phyloP scores from a whole-genome alignment of 2,797 vertebrate genomes.

The Neosilurus hyrtlii region DNA sequence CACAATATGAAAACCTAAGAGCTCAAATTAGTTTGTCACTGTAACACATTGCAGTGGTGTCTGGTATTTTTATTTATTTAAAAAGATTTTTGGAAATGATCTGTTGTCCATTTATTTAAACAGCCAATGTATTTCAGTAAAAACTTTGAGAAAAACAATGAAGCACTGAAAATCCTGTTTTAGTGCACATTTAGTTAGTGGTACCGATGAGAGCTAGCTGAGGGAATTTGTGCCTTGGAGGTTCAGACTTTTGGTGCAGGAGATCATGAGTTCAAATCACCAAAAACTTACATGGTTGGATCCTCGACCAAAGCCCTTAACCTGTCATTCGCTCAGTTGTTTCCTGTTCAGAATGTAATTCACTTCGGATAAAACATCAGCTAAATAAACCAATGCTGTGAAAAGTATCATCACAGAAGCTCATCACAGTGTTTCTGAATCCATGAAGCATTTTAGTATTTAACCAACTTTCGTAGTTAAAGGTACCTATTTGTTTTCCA shows the following conservation, averaged over 20 bases:
- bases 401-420: too few relatives aligned
- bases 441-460: too few relatives aligned
- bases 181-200: background rate
- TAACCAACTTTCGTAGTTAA: too few relatives aligned
- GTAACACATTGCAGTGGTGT: too few relatives aligned
- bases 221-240: background rate
- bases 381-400: background rate
- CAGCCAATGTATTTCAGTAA: background rate
- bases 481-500: too few relatives aligned
- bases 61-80: too few relatives aligned
- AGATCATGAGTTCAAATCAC: slow-evolving; percentile 3
- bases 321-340: background rate
- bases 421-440: too few relatives aligned
- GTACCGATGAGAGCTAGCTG: background rate
- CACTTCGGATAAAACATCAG: background rate
- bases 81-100: too few relatives aligned
- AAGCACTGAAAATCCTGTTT: background rate
- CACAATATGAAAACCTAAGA: too few relatives aligned
- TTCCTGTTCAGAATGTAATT: background rate
- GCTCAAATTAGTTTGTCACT: too few relatives aligned
- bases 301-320: background rate
- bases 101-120: too few relatives aligned
- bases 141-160: background rate
- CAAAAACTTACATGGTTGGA: background rate
- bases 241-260: background rate